A percentile compares a stretch with the other conserved stretches of the same genome.
Conservation (phyloP, 2,113 vertebrate species). For the Eulemur macaco region DNA sequence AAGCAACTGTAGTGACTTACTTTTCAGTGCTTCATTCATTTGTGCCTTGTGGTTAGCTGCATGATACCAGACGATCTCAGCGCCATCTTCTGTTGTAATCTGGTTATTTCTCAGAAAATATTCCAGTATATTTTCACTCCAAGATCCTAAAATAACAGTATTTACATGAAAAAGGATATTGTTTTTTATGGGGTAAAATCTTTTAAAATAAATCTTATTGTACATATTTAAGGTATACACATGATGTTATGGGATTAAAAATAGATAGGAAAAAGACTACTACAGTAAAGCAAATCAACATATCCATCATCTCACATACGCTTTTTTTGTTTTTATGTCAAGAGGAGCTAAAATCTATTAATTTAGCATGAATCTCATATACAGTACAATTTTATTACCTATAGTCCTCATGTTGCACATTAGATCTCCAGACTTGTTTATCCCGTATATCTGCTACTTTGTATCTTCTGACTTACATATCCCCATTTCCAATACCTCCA, state of each 20-base stretch:
- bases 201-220: background rate
- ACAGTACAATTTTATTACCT: background rate
- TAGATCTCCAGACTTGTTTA: background rate
- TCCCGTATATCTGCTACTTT: too few species aligned
- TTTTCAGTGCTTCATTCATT: slow-evolving; percentile 84
- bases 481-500: background rate
- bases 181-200: background rate
- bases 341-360: background rate
- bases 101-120: slow-evolving; percentile 83
- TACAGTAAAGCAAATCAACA: background rate
- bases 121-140: slow-evolving; percentile 84
- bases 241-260: background rate
- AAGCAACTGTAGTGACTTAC: slow-evolving; percentile 75
- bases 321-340: background rate
- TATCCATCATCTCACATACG: background rate
- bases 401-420: background rate
- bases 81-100: slow-evolving; percentile 83
- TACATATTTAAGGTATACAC: background rate
- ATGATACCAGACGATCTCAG: slow-evolving; percentile 89
- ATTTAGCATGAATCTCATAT: background rate
- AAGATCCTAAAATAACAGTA: slow-evolving; percentile 77
- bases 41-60: slow-evolving; percentile 87
- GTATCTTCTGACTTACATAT: background rate
- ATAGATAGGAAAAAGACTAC: background rate
- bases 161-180: background rate